Evolutionary conservation across 2,797 vertebrate species (phyloP).

Genomic region (Acipenser ruthenus): DNA sequence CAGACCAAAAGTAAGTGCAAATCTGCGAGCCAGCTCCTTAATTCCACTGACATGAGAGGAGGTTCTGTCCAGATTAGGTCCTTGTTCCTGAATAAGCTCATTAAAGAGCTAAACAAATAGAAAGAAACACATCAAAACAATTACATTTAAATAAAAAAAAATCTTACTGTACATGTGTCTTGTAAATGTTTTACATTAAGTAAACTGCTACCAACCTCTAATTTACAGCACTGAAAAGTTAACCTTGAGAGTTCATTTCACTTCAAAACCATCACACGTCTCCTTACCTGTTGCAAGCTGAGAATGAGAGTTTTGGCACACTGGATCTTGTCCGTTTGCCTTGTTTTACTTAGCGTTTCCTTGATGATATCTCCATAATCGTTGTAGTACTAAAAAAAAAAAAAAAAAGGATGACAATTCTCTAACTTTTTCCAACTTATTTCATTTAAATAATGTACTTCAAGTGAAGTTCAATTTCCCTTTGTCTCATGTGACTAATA

Average conservation of each 20-base stretch:
- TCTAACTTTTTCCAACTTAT: not conserved
- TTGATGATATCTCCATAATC: constrained; percentile 99
- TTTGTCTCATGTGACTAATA: not conserved
- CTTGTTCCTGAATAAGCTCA: constrained; percentile 94
- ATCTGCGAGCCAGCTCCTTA: constrained; percentile 92
- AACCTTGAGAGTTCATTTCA: not conserved
- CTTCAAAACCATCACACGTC: constrained; percentile 14
- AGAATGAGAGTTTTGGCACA: constrained; percentile 98
- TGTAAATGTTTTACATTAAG: too few relatives aligned
- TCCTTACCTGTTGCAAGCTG: constrained; percentile 93
- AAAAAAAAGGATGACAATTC: constrained; percentile 23
- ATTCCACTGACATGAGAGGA: constrained; percentile 96
- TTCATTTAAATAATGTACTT: not conserved
- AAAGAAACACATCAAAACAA: not conserved
- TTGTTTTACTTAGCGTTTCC: constrained; percentile 95
- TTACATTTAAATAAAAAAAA: too few relatives aligned
- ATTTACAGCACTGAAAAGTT: not conserved
- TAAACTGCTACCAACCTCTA: too few relatives aligned
- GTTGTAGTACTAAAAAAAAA: constrained; percentile 82
- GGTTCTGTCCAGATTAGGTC: constrained; percentile 90
- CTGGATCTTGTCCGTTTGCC: constrained; percentile 97
- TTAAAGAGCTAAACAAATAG: constrained; percentile 78
- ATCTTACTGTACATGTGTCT: too few relatives aligned
- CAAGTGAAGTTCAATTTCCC: not conserved
- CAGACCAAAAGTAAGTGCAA: constrained; percentile 94